Evolutionary conservation across 2,797 vertebrate species (phyloP).

Genomic region (Pipistrellus kuhlii): DNA sequence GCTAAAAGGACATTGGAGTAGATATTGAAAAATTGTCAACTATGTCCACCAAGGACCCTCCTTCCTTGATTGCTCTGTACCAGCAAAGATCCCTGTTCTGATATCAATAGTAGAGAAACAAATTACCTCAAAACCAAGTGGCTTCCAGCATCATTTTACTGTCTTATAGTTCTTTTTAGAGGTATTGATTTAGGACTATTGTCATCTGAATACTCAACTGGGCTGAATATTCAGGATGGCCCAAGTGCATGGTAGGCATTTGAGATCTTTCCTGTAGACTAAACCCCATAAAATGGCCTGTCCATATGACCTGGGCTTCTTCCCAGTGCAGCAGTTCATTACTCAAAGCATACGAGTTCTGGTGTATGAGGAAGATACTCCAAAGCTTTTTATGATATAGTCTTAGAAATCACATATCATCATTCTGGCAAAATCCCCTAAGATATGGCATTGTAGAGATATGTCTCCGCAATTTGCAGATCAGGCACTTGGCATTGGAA

Average conservation of each 20-base stretch:
- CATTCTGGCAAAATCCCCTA: neutral
- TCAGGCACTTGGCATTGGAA: neutral
- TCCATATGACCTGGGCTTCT: neutral
- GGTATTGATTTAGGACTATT: neutral
- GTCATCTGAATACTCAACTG: neutral
- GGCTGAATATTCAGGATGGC: neutral
- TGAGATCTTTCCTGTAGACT: neutral
- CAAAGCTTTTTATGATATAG: neutral
- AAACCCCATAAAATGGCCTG: neutral
- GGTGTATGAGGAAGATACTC: neutral
- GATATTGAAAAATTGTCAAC: neutral
- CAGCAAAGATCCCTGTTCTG: neutral
- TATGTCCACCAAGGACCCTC: fast-evolving
- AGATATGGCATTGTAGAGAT: neutral
- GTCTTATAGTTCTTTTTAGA: neutral
- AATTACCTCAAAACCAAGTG: neutral
- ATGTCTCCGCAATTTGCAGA: neutral
- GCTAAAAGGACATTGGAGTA: neutral
- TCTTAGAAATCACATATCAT: neutral
- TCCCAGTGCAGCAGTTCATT: too few species aligned
- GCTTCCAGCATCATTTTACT: neutral
- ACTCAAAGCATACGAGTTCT: neutral
- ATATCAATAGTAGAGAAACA: neutral
- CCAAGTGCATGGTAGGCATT: fast-evolving
- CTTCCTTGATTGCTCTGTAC: neutral